A percentile compares a stretch with the other conserved stretches of the same genome.
phyloP scores from a whole-genome alignment of 2,797 vertebrate genomes.

The Linurgus olivaceus region DNA sequence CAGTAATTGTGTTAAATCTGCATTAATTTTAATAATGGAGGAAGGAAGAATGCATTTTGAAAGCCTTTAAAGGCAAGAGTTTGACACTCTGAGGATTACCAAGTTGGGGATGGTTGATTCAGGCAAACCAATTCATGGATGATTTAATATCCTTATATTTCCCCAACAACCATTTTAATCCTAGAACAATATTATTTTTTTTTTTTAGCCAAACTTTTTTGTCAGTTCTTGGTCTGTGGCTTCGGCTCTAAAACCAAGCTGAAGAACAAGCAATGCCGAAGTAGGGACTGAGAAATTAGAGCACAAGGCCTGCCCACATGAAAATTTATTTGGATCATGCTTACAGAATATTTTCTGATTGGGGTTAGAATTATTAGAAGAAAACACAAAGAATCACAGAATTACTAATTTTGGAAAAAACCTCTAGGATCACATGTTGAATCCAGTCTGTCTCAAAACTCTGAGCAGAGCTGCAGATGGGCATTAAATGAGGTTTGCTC shows the following conservation, averaged over 20 bases:
- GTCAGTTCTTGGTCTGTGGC: neutral
- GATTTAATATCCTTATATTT: neutral
- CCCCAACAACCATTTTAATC: neutral
- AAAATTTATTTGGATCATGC: neutral
- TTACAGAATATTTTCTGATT: neutral
- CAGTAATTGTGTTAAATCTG: accelerated
- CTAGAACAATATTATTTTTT: neutral
- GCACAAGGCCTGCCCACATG: neutral
- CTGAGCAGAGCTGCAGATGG: neutral
- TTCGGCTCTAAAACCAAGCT: neutral
- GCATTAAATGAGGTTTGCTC: neutral
- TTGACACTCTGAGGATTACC: neutral
- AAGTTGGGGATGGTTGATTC: neutral
- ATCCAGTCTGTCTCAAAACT: neutral
- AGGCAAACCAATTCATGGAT: neutral
- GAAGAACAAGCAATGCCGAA: neutral
- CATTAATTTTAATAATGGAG: neutral
- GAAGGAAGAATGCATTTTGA: neutral
- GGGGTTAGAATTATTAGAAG: neutral
- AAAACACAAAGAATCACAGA: neutral
- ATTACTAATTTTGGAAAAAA: neutral
- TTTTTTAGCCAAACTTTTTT: neutral
- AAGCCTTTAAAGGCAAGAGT: neutral
- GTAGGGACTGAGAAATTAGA: neutral
- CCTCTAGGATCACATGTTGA: neutral